Evolutionary conservation across 2,888 invertebrate species (phyloP), one percentile per base, ranked within the genome.

Genomic region (Rhingia campestris): DNA sequence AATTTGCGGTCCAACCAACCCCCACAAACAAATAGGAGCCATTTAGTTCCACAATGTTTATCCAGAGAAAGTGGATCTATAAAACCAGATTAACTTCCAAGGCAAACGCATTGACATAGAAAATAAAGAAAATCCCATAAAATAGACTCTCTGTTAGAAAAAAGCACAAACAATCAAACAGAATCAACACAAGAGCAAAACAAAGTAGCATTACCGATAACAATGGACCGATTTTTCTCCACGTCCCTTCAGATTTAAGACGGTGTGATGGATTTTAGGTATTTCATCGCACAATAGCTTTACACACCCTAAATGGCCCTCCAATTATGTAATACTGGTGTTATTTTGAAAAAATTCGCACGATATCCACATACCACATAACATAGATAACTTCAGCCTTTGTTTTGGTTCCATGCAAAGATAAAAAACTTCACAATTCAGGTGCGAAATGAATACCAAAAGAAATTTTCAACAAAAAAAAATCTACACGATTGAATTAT

Each of bases 61-160:
- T 30, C 53, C 45, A 56, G 30, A 14, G 32, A 41, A 73, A 67
- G 47, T 43, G 67, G 43, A 47, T 54, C 37, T 51, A 63, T 69
- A 63, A 74, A 81, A 53, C 43, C 56, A 22, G 80, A 61, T 80
- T 69, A 69, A 35, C 63, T 67, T 30, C n/a, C 43, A 45, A 45
- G 14, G 53, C 45, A 64, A 63, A 58, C 39, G 54, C 73, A 67
- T 56, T 54, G 59, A 67, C 56, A 47, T 41, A 56, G 56, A 61
- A 63, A 59, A 53, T 7, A 59, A 66, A 35, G 22, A 41, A 61
- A 74, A 67, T 74, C 66, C 22, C 54, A 41, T 35, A 30, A 54
- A 67, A 67, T 51, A 32, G 14, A 64, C 58, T 66, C 22, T 3
- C 39, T 10, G 14, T 22, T 14, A 49, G 41, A 10, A 37, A 4